Conservation (phyloP, 2,797 vertebrate genomes). For the Capromys pilorides region DNA sequence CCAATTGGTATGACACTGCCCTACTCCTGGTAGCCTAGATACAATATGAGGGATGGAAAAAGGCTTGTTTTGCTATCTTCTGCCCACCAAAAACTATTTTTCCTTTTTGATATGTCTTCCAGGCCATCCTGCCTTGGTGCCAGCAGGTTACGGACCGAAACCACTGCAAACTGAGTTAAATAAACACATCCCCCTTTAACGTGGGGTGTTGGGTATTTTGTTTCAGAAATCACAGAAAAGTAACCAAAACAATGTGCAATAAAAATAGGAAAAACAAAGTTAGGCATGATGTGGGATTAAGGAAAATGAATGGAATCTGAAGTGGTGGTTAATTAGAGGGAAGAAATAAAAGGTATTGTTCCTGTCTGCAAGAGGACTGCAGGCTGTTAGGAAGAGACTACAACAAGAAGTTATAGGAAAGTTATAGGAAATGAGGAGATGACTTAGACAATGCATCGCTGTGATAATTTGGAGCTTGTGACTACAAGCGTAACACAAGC, state of each 20-base stretch:
- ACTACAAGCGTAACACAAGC: neutral
- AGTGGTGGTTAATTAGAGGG: neutral
- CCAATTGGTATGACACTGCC: neutral
- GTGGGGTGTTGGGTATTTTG: neutral
- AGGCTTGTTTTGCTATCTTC: neutral
- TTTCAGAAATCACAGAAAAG: neutral
- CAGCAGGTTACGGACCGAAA: neutral
- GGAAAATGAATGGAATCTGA: neutral
- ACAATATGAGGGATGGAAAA: neutral
- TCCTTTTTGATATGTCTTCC: neutral
- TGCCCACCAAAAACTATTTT: neutral
- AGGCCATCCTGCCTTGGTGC: neutral
- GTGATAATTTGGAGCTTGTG: neutral
- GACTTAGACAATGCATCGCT: neutral
- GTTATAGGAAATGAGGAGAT: neutral
- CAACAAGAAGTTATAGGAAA: neutral
- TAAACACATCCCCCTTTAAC: neutral
- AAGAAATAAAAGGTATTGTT: neutral
- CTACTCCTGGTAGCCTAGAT: neutral
- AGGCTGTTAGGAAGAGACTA: neutral
- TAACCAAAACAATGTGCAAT: neutral
- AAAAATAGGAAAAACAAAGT: neutral
- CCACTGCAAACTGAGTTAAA: neutral
- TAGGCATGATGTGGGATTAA: neutral
- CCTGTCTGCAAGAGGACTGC: neutral